Conservation (phyloP, 2,113 vertebrate genomes). For the Myanophis thanlyinensis region DNA sequence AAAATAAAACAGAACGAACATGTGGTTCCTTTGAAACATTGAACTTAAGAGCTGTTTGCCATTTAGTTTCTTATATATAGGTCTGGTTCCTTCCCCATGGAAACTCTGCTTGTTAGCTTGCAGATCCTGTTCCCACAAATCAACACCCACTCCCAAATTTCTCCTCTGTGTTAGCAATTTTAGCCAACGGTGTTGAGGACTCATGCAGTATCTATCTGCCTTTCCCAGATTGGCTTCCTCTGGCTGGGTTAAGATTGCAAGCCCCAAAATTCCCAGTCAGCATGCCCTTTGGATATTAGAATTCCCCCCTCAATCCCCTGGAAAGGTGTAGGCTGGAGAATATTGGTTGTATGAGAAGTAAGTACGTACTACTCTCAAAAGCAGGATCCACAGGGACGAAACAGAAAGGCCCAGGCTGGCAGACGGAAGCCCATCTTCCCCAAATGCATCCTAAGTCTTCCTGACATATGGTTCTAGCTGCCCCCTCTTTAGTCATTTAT, state of each 20-base stretch:
- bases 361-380: background rate
- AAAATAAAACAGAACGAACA: background rate
- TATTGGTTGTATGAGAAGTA: background rate
- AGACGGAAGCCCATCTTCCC: background rate
- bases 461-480: constrained; percentile 30
- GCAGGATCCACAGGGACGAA: background rate
- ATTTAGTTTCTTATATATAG: background rate
- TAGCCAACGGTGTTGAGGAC: background rate
- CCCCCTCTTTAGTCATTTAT: constrained; percentile 25
- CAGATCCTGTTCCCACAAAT: background rate
- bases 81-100: background rate
- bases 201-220: background rate
- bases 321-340: background rate
- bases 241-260: background rate
- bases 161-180: background rate
- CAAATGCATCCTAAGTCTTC: background rate
- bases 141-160: background rate
- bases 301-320: background rate
- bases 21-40: background rate
- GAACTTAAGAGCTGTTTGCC: background rate
- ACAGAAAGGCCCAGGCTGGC: background rate
- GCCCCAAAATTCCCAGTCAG: background rate
- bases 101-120: background rate
- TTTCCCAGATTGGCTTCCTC: background rate
- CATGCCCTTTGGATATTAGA: background rate